Conservation (phyloP, 2,113 vertebrate genomes). For the Austrofundulus limnaeus region DNA sequence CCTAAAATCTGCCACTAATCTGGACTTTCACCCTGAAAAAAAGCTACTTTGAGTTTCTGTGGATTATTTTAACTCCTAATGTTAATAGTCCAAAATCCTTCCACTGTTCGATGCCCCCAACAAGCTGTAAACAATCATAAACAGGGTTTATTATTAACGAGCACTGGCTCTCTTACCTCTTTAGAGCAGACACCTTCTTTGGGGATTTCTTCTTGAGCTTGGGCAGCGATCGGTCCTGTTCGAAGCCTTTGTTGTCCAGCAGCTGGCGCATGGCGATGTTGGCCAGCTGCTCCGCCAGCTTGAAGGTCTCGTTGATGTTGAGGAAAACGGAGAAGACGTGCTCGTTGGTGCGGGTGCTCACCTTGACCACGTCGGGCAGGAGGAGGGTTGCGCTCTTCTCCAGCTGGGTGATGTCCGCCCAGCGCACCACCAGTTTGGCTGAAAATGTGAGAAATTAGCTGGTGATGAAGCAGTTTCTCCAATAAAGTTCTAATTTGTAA, state of each 20-base stretch:
- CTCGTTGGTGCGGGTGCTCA: constrained; percentile 87
- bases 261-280: constrained; percentile 95
- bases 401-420: constrained; percentile 96
- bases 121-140: not conserved
- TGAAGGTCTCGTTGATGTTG: constrained; percentile 94
- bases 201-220: constrained; percentile 87
- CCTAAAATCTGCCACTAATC: not conserved
- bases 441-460: not conserved
- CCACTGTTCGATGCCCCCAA: too few relatives aligned
- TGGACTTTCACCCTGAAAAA: not conserved
- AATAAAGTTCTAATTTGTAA: too few relatives aligned
- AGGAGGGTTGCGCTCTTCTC: constrained; percentile 94
- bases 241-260: constrained; percentile 89
- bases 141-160: constrained; percentile 9
- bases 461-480: too few relatives aligned
- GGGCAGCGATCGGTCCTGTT: constrained; percentile 85
- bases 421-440: constrained; percentile 96
- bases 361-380: constrained; percentile 93
- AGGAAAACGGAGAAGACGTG: constrained; percentile 99
- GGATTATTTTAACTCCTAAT: not conserved
- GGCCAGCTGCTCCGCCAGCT: constrained; percentile 96
- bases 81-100: too few relatives aligned
- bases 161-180: constrained; percentile 80
- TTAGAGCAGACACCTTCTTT: constrained; percentile 91
- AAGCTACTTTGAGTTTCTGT: not conserved